A percentile compares a stretch with the other conserved stretches of the same genome.
These are phyloP conservation scores for Spinus olivaceus DNA, from an alignment of 2,797 vertebrate species.

Conservation along the genomic window DNA sequence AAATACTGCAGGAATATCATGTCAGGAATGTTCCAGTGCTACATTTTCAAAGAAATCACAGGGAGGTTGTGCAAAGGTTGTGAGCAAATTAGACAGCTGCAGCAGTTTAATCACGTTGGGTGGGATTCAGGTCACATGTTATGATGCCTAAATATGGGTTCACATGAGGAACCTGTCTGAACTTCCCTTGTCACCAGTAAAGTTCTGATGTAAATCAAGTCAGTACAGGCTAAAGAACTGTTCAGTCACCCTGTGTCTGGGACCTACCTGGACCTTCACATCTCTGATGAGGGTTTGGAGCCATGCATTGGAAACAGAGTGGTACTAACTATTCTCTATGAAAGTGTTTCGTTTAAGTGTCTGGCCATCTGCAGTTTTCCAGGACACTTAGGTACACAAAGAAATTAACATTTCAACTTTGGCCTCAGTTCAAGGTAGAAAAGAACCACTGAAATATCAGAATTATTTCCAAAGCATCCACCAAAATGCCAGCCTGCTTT, in stretches of 20 bases:
- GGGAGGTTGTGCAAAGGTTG: background rate
- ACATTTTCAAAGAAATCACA: background rate
- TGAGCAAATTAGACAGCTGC: background rate
- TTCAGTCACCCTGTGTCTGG: background rate
- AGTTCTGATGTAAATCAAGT: background rate
- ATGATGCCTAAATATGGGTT: background rate
- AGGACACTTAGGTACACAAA: background rate
- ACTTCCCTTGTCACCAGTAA: background rate
- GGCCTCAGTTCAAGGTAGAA: background rate
- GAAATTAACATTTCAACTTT: background rate
- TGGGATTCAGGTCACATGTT: background rate
- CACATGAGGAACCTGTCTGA: background rate
- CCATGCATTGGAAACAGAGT: background rate
- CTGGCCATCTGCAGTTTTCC: background rate
- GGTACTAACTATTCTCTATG: background rate
- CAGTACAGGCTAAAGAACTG: background rate
- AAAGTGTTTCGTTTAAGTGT: background rate
- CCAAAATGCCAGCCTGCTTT: background rate
- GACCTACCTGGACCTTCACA: background rate
- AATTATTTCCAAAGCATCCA: background rate
- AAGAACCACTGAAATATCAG: background rate
- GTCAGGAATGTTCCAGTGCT: background rate
- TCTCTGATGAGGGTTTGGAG: background rate
- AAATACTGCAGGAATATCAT: background rate
- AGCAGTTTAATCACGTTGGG: background rate